Percentiles rank a stretch among this genome's conserved stretches.
Evolutionary conservation across 2,113 vertebrate genomes (phyloP).

Genomic region (Upupa epops): DNA sequence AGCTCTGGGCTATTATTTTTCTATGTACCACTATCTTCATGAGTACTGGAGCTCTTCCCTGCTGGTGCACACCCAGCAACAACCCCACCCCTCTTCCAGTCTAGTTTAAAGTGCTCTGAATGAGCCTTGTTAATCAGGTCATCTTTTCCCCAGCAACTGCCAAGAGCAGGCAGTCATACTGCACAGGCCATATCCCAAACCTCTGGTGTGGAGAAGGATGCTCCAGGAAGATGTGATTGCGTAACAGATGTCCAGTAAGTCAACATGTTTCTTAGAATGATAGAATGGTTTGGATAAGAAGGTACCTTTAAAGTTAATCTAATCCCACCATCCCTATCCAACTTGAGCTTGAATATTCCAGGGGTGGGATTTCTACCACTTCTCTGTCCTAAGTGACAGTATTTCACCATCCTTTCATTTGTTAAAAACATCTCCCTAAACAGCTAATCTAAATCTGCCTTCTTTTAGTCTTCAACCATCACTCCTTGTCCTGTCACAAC

Average conservation of each 20-base stretch:
- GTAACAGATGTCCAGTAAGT: background rate
- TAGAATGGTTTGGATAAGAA: background rate
- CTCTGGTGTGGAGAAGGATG: background rate
- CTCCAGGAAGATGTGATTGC: background rate
- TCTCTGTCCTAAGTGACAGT: background rate
- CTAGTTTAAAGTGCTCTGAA: too few relatives aligned
- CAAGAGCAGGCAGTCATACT: background rate
- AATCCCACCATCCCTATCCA: rapidly evolving
- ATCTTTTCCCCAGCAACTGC: background rate
- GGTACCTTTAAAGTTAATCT: background rate
- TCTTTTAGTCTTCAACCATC: too few relatives aligned
- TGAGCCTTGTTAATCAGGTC: too few relatives aligned
- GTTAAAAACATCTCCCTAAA: background rate
- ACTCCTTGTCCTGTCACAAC: too few relatives aligned
- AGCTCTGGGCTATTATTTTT: too few relatives aligned
- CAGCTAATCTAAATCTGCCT: background rate
- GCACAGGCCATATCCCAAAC: background rate
- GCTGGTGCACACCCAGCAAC: too few relatives aligned
- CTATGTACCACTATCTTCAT: too few relatives aligned
- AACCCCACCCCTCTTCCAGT: too few relatives aligned
- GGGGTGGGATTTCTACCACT: background rate
- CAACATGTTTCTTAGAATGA: background rate
- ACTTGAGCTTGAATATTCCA: background rate
- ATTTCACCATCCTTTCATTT: background rate
- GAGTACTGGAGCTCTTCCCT: too few relatives aligned